These are phyloP conservation scores for Sthenelais limicola DNA, from an alignment of 2,888 invertebrate species.

Conservation along the genomic window DNA sequence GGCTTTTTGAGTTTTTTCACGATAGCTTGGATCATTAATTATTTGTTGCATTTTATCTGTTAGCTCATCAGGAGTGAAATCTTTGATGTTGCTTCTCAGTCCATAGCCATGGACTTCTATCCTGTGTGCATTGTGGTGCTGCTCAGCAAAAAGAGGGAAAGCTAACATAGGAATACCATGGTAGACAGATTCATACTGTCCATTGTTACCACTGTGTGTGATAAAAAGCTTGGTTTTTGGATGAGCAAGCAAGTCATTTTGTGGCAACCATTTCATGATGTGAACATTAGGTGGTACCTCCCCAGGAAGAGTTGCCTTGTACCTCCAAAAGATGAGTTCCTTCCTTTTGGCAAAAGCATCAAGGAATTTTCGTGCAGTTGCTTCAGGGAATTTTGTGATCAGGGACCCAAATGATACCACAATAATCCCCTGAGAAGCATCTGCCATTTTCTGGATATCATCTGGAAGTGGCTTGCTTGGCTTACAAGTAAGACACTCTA, in stretches of 20 bases:
- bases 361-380: slow-evolving; percentile 5
- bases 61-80: slow-evolving; percentile 4
- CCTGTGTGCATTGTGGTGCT: slow-evolving; percentile 24
- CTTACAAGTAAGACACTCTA: slow-evolving; percentile 27
- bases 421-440: neutral
- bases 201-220: slow-evolving; percentile 33
- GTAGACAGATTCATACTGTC: slow-evolving; percentile 33
- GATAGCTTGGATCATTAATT: neutral
- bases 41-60: neutral
- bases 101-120: slow-evolving; percentile 17
- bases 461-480: neutral
- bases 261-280: slow-evolving; percentile 33
- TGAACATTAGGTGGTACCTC: slow-evolving; percentile 25
- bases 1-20: slow-evolving; percentile 21
- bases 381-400: slow-evolving; percentile 10
- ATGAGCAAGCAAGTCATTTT: slow-evolving; percentile 40
- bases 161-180: slow-evolving; percentile 40
- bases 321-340: slow-evolving; percentile 16
- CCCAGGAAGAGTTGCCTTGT: neutral
- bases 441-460: neutral
- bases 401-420: slow-evolving; percentile 30
- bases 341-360: slow-evolving; percentile 1
- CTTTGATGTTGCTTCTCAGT: neutral
- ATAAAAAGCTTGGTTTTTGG: slow-evolving; percentile 35
- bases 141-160: slow-evolving; percentile 27